Evolutionary conservation across 53 echinoderm and acorn worm species (phyloP).

Genomic region (Patiria pectinifera): DNA sequence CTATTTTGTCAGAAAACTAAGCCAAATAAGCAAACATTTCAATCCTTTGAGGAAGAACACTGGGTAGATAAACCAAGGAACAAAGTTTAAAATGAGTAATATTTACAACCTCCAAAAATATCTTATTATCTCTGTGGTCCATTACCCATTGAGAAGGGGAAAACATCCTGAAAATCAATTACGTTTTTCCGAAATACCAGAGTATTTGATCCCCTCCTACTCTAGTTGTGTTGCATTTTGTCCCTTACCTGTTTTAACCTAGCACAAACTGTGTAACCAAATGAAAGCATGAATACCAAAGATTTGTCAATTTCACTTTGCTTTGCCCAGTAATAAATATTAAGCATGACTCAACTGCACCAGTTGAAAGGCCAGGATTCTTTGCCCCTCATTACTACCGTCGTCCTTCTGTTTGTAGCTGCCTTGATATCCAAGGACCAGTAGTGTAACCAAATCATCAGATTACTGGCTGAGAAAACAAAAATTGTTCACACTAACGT

Average conservation of each 20-base stretch:
- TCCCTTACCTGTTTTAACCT: not conserved
- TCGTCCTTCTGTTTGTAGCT: not conserved
- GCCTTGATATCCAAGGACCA: not conserved
- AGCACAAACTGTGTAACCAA: not conserved
- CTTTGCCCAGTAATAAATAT: not conserved
- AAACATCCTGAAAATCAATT: not conserved
- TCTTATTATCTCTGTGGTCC: not conserved
- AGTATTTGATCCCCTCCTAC: not conserved
- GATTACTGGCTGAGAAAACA: not conserved
- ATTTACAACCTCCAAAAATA: conserved; percentile 10
- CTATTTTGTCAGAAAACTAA: not conserved
- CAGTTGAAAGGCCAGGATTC: conserved; percentile 6
- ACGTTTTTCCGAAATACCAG: not conserved
- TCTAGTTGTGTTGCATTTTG: not conserved
- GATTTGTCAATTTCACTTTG: not conserved
- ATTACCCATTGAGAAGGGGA: not conserved
- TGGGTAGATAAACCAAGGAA: not conserved
- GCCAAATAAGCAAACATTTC: not conserved
- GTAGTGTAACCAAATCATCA: not conserved
- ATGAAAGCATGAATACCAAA: not conserved
- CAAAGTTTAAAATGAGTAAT: not conserved
- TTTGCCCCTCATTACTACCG: not conserved
- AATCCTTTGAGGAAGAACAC: not conserved
- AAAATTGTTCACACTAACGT: not conserved
- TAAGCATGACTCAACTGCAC: conserved; percentile 20